Base-by-base conservation (phyloP, 2,797 vertebrate genomes). In the Lepilemur septentrionalis region DNA sequence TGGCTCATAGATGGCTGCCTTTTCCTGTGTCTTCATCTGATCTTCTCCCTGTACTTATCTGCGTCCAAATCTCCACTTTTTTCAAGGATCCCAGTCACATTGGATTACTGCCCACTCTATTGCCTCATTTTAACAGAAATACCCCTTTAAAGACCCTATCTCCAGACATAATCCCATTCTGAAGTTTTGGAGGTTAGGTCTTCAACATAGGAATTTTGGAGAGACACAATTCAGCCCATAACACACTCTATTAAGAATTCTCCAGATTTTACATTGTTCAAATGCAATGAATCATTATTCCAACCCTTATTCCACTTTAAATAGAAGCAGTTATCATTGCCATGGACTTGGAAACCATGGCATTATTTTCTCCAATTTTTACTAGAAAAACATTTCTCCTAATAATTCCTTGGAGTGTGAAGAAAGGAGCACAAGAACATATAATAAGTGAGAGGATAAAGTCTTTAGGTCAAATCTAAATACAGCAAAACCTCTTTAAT, bases 401-500 rank as follows among this genome's bases (percentile, higher is more conserved):
- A 80, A 67, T 73, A 81, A 79, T 93, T 63, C 78, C 69, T 93
- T 82, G 92, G 85, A 85, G 52, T 69, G 9, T 75, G 11, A n/a
- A 67, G 18, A 86, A 96, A 96, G 30, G 38, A 91, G 79, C 41
- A 48, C 8, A 73, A 73, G 59, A 85, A 61, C n/a, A 70, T 63
- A 57, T 10, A 89, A 89, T 79, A 67, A 48, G 10, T 10, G 2
- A 88, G 12, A 72, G 41, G 14, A 85, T 41, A 76, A 89, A 94
- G 46, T 50, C 65, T 81, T 94, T 73, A 75, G 67, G 88, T 95
- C 91, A 92, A 95, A 92, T 85, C 59, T 69, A 91, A 94, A 80
- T 69, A 87, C 6, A 94, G 52, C 4, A 88, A 91, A 90, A 73
- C 17, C n/a, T 88, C 23, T 59, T 83, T 89, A 89, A 84, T 89